Conservation (phyloP, 2,888 invertebrate genomes). For the Barypeithes pellucidus region DNA sequence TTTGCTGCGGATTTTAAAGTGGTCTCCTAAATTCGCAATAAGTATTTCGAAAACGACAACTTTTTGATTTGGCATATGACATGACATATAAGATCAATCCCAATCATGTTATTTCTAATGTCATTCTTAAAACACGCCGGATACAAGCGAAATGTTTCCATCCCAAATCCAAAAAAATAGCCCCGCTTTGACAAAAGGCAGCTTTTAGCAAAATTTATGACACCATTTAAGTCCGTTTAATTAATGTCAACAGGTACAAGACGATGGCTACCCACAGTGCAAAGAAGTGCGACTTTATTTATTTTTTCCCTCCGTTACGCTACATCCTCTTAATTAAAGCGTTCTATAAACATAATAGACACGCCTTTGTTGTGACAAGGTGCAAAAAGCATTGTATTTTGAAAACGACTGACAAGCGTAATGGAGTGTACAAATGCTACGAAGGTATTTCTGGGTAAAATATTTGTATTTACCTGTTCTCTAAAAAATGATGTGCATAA, state of each 20-base stretch:
- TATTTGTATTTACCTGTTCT: slow-evolving; percentile 26
- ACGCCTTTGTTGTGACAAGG: slow-evolving; percentile 46
- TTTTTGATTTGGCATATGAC: too few species aligned
- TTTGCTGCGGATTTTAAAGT: too few species aligned
- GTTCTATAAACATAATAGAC: slow-evolving; percentile 39
- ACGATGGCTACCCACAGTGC: slow-evolving; percentile 22
- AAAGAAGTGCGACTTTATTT: slow-evolving; percentile 30
- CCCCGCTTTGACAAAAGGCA: slow-evolving; percentile 39
- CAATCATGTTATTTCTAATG: too few species aligned
- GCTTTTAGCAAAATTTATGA: slow-evolving; percentile 43
- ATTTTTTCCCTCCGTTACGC: slow-evolving; percentile 32
- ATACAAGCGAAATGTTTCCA: background rate
- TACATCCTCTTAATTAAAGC: slow-evolving; percentile 36
- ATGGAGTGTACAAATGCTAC: slow-evolving; percentile 25
- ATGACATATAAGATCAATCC: too few species aligned
- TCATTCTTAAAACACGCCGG: background rate
- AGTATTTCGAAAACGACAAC: too few species aligned
- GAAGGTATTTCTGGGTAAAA: slow-evolving; percentile 30
- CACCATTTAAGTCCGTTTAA: slow-evolving; percentile 33
- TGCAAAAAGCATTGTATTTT: slow-evolving; percentile 35
- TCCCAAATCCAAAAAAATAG: slow-evolving; percentile 17
- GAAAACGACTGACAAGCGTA: slow-evolving; percentile 24
- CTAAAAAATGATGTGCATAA: background rate
- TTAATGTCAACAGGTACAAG: slow-evolving; percentile 46
- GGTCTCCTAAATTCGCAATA: too few species aligned